A percentile compares a stretch with the other conserved stretches of the same genome.
These are phyloP conservation scores for Ommatoiulus sabulosus DNA, from an alignment of 2,888 invertebrate genomes.

Conservation along the genomic window DNA sequence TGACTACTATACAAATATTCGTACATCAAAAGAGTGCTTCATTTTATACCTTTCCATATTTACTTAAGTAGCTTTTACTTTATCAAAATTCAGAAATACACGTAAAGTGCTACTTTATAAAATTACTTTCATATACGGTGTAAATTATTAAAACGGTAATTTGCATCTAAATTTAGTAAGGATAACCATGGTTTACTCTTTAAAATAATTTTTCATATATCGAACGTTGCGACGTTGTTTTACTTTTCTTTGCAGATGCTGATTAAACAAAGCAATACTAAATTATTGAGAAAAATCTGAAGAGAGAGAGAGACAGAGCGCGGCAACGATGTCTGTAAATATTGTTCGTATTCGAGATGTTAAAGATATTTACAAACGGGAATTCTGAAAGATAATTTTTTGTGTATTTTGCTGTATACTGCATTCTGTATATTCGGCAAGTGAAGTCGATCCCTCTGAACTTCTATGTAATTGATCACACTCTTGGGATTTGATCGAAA, in stretches of 20 bases:
- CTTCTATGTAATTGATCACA: constrained; percentile 23
- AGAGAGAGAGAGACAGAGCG: too few species aligned
- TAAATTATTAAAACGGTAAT: too few species aligned
- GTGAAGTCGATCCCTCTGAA: neutral
- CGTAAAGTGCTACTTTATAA: too few species aligned
- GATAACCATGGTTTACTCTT: too few species aligned
- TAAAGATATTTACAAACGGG: neutral
- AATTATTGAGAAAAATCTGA: neutral
- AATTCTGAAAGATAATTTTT: neutral
- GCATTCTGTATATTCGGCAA: neutral
- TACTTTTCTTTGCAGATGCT: neutral
- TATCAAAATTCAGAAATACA: too few species aligned
- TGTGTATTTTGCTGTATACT: neutral
- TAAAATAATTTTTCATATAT: too few species aligned
- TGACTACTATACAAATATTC: too few species aligned
- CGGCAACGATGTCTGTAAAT: neutral
- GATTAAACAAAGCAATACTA: neutral
- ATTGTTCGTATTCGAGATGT: neutral
- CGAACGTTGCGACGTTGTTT: neutral
- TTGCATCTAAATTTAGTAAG: too few species aligned
- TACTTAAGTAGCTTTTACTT: too few species aligned
- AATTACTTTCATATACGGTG: too few species aligned
- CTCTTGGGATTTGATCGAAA: constrained; percentile 25
- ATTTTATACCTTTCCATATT: too few species aligned
- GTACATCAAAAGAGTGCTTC: too few species aligned